Base-by-base conservation (phyloP, 2,113 vertebrate genomes). In the Vulpes ferrilata region DNA sequence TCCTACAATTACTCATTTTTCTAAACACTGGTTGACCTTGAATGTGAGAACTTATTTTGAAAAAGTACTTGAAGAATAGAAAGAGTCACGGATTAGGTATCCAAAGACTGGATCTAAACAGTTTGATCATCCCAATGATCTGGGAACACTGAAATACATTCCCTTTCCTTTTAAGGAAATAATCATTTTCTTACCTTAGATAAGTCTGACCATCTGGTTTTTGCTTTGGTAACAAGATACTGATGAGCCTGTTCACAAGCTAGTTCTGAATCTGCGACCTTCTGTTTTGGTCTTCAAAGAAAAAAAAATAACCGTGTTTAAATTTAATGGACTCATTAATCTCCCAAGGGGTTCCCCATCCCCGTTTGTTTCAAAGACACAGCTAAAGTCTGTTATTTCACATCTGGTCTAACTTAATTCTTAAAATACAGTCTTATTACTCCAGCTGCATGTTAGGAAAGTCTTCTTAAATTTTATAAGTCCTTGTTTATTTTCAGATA, bases 231-330 rank as follows among this genome's bases (percentile, higher is more conserved):
- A 93, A 98, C 96, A 74, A 99, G 98, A 88, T 99, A 99, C 97
- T 98, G 98, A 98, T 99, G 99, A 95, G 99, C 98, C 89, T 99
- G 99, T 74, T 99, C 99, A 96, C 99, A 99, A 93, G 98, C 98
- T 59, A 99, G 98, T 38, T 99, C 98, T 62, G 98, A 97, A 98
- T 99, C 98, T 13, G 38, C 97, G 65, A 96, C 96, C 92, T 97
- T 98, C 97, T 97, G 95, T 15, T 93, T 99, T 88, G 96, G 96
- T 96, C 99, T 99, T 95, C 81, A 98, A 98, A 98, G 96, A 95
- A 64, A 88, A 92, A 98, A 97, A 95, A 97, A 92, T 85, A 93
- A 87, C 94, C 79, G 15, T 62, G 94, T 79, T 91, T 95, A 92
- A 3, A 0, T 96, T 69, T 93, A 97, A 96, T 53, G 65, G 76